phyloP scores from a whole-genome alignment of 2,797 vertebrate genomes.

The Kryptopterus vitreolus region DNA sequence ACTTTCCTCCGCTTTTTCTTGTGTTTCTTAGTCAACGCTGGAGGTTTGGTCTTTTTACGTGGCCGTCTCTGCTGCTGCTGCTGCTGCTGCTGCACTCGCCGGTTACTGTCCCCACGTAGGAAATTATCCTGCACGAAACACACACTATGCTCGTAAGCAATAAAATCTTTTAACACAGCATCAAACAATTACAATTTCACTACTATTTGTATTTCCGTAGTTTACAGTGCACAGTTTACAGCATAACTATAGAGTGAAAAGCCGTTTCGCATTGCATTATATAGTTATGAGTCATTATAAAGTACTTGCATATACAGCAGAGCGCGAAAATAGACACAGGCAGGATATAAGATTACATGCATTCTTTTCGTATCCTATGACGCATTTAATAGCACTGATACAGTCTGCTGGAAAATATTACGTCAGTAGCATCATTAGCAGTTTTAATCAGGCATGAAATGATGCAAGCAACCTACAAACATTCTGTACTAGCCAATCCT shows the following conservation, averaged over 20 bases:
- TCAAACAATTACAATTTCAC: neutral
- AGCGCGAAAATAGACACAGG: neutral
- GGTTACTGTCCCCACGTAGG: conserved; percentile 91
- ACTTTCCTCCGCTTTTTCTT: conserved; percentile 97
- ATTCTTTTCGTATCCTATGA: neutral
- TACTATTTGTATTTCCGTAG: too few relatives aligned
- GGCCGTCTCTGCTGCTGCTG: conserved; percentile 86
- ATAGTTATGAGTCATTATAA: neutral
- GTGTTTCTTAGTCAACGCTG: conserved; percentile 99
- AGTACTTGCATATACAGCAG: neutral
- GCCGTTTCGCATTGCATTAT: neutral
- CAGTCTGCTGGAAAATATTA: neutral
- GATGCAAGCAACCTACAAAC: conserved; percentile 4
- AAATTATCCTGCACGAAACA: conserved; percentile 87
- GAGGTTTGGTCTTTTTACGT: conserved; percentile 98
- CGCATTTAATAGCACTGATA: neutral
- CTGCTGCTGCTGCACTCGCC: conserved; percentile 93
- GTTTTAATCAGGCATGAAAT: neutral
- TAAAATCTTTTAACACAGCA: neutral
- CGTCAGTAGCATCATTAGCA: neutral
- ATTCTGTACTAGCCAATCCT: neutral
- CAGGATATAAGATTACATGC: neutral
- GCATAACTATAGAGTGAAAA: neutral
- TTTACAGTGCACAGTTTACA: neutral
- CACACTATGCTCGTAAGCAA: neutral